Conservation (phyloP, 2,113 vertebrate genomes). For the Saguinus midas region DNA sequence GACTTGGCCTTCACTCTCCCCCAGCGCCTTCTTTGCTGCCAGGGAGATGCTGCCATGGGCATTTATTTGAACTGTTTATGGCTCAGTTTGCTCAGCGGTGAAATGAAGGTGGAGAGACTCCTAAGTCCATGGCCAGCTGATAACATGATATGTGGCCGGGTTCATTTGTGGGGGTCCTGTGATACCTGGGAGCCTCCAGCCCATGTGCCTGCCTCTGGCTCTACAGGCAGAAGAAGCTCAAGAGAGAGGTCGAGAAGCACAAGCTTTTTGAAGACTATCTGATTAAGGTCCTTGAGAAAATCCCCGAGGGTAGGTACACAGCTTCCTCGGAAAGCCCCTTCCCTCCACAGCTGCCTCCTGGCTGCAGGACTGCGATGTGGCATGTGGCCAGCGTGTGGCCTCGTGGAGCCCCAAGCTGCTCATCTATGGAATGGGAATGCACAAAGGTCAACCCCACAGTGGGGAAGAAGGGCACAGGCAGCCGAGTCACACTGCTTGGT, state of each 20-base stretch:
- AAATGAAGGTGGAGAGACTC: background rate
- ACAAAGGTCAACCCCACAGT: rapidly evolving
- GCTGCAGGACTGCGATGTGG: rapidly evolving
- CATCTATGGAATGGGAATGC: background rate
- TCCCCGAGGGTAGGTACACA: conserved; percentile 81
- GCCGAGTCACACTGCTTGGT: background rate
- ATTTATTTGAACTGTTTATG: background rate
- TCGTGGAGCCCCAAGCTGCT: rapidly evolving
- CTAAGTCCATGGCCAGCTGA: background rate
- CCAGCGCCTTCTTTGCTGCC: rapidly evolving
- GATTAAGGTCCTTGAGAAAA: conserved; percentile 81
- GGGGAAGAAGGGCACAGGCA: rapidly evolving
- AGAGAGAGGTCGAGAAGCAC: conserved; percentile 80
- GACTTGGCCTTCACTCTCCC: rapidly evolving
- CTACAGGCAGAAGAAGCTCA: conserved; percentile 81
- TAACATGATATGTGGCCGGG: rapidly evolving
- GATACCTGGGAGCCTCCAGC: background rate
- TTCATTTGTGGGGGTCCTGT: rapidly evolving
- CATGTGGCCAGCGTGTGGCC: rapidly evolving
- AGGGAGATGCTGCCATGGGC: too few relatives aligned
- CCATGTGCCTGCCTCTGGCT: rapidly evolving
- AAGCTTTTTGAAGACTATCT: conserved; percentile 85
- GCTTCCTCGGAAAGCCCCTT: background rate
- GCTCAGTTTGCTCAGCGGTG: background rate
- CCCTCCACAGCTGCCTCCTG: background rate